phyloP scores from a whole-genome alignment of 2,797 vertebrate genomes.

The Sebastes diaconus region DNA sequence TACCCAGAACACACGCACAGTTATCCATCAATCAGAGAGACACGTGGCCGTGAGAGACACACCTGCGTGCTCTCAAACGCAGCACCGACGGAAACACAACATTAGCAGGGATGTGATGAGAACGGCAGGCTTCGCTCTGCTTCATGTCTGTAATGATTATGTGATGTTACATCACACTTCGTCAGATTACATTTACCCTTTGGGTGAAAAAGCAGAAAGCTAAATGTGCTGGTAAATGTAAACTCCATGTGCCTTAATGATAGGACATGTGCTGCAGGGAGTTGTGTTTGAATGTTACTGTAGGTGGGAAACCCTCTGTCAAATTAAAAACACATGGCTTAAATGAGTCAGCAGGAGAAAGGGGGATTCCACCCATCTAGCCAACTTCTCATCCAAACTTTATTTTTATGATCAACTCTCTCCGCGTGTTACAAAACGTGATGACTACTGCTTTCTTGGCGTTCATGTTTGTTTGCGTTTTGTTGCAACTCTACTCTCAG shows the following conservation, averaged over 20 bases:
- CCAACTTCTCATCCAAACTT: slow-evolving; percentile 71
- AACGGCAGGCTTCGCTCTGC: not conserved
- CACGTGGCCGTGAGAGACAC: not conserved
- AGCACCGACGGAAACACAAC: not conserved
- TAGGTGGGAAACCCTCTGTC: slow-evolving; percentile 88
- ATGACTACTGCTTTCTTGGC: slow-evolving; percentile 81
- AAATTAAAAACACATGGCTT: slow-evolving; percentile 87
- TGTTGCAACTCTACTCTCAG: slow-evolving; percentile 76
- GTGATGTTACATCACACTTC: not conserved
- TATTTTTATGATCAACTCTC: slow-evolving; percentile 83
- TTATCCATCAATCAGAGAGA: slow-evolving; percentile 3
- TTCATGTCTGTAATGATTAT: not conserved
- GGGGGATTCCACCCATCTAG: slow-evolving; percentile 89
- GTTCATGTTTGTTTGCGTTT: slow-evolving; percentile 72
- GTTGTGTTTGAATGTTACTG: slow-evolving; percentile 25
- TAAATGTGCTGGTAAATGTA: slow-evolving; percentile 7
- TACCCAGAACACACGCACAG: not conserved
- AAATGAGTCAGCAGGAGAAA: slow-evolving; percentile 90
- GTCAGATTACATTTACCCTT: not conserved
- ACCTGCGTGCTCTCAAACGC: not conserved
- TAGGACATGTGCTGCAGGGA: slow-evolving; percentile 24
- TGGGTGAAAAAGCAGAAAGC: not conserved
- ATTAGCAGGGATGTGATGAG: not conserved
- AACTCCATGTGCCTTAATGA: slow-evolving; percentile 36
- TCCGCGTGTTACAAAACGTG: slow-evolving; percentile 82